Conservation (phyloP, 2,113 vertebrate genomes). For the Microtus ochrogaster region DNA sequence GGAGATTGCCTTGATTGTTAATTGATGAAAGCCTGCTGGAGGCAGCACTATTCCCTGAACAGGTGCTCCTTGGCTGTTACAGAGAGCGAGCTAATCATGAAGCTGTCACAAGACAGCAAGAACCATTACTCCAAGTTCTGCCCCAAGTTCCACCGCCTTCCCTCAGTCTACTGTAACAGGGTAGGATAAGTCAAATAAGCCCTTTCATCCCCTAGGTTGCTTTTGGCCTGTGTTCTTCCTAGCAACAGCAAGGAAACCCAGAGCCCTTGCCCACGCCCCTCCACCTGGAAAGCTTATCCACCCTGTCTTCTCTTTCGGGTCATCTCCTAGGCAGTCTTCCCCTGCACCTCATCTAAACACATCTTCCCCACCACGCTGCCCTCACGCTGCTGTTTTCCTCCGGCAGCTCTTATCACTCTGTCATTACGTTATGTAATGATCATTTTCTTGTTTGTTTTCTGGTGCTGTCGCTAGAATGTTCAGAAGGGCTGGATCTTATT, state of each 20-base stretch:
- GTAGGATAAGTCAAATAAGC: neutral
- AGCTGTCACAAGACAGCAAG: neutral
- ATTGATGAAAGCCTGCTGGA: neutral
- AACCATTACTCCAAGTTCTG: neutral
- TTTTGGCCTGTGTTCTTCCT: too few species aligned
- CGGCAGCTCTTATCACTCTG: neutral
- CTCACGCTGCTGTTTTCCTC: neutral
- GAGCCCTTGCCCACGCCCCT: neutral
- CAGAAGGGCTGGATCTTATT: neutral
- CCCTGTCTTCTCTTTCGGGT: neutral
- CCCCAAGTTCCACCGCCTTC: neutral
- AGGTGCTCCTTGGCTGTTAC: neutral
- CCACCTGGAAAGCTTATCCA: neutral
- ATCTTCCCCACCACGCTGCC: neutral
- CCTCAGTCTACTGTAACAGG: neutral
- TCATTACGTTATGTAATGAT: neutral
- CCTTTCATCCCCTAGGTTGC: neutral
- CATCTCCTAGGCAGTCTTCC: neutral
- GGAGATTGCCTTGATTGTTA: neutral
- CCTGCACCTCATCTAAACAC: neutral
- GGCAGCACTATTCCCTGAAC: neutral
- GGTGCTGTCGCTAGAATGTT: neutral
- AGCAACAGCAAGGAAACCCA: neutral
- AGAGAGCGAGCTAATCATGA: neutral
- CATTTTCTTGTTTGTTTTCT: conserved; percentile 1